Conservation (phyloP, 2,888 invertebrate species). For the Argynnis bischoffii region DNA sequence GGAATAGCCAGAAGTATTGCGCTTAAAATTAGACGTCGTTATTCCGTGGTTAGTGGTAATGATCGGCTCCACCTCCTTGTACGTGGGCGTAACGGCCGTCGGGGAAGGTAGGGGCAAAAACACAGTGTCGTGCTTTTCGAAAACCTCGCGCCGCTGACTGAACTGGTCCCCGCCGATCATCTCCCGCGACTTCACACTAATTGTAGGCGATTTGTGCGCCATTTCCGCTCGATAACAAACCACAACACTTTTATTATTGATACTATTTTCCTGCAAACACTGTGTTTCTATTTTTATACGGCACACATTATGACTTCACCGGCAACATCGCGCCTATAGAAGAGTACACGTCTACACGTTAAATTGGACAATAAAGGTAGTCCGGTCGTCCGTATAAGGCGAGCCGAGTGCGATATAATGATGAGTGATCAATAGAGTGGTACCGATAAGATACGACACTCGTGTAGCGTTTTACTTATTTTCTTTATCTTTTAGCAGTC, state of each 20-base stretch:
- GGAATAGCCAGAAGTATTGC: slow-evolving; percentile 70
- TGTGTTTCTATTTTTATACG: slow-evolving; percentile 76
- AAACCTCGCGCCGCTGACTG: slow-evolving; percentile 79
- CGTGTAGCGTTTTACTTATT: slow-evolving; percentile 65
- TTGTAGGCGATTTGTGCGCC: slow-evolving; percentile 76
- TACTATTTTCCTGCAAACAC: slow-evolving; percentile 79
- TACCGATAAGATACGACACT: slow-evolving; percentile 76
- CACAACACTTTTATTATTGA: slow-evolving; percentile 79
- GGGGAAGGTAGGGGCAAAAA: slow-evolving; percentile 72
- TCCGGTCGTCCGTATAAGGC: slow-evolving; percentile 75
- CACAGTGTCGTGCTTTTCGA: slow-evolving; percentile 78
- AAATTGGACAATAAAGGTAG: slow-evolving; percentile 78
- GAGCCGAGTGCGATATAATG: slow-evolving; percentile 75
- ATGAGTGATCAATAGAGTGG: slow-evolving; percentile 77
- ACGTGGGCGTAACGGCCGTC: slow-evolving; percentile 52
- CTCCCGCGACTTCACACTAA: slow-evolving; percentile 76
- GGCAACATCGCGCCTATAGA: slow-evolving; percentile 74
- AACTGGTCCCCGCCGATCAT: slow-evolving; percentile 77
- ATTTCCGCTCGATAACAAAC: slow-evolving; percentile 80
- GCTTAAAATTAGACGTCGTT: slow-evolving; percentile 73
- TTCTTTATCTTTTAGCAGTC: slow-evolving; percentile 78
- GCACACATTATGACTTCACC: slow-evolving; percentile 80
- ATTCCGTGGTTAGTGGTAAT: slow-evolving; percentile 75
- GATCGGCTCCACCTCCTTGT: slow-evolving; percentile 66
- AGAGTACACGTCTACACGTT: slow-evolving; percentile 67